These are phyloP conservation scores for Nicator chloris DNA, from an alignment of 2,113 vertebrate species.

Conservation along the genomic window DNA sequence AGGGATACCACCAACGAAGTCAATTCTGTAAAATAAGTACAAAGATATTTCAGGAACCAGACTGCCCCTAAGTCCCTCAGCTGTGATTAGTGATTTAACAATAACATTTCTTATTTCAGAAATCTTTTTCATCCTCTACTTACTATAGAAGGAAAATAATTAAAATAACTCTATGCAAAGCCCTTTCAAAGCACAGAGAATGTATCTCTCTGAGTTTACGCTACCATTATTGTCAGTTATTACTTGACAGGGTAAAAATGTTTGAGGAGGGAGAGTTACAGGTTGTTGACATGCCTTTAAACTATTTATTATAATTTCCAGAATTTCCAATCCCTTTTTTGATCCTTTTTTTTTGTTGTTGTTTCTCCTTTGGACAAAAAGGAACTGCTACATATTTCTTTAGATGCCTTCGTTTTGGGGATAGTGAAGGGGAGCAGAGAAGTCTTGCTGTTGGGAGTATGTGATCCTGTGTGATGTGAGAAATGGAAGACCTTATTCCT, in stretches of 20 bases:
- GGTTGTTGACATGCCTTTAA: constrained; percentile 7
- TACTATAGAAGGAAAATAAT: constrained; percentile 48
- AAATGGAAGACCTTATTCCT: neutral
- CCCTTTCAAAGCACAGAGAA: constrained; percentile 17
- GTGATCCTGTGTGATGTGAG: neutral
- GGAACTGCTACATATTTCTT: neutral
- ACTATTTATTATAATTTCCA: neutral
- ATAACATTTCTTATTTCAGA: constrained; percentile 53
- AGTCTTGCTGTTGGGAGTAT: neutral
- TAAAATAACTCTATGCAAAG: constrained; percentile 37
- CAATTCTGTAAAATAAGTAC: constrained; percentile 28
- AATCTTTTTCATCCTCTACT: constrained; percentile 18
- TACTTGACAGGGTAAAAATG: neutral
- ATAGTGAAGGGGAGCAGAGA: neutral
- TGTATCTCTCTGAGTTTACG: neutral
- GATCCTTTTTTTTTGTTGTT: neutral
- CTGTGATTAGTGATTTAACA: constrained; percentile 51
- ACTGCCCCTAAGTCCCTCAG: constrained; percentile 10
- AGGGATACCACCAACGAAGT: constrained; percentile 26
- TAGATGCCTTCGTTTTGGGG: neutral
- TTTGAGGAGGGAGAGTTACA: neutral
- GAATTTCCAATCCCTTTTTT: neutral
- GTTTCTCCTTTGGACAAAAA: neutral
- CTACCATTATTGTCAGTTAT: neutral
- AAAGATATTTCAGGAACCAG: constrained; percentile 32